These are phyloP conservation scores for Ramphastos sulfuratus DNA, from an alignment of 2,113 vertebrate genomes.

Conservation along the genomic window DNA sequence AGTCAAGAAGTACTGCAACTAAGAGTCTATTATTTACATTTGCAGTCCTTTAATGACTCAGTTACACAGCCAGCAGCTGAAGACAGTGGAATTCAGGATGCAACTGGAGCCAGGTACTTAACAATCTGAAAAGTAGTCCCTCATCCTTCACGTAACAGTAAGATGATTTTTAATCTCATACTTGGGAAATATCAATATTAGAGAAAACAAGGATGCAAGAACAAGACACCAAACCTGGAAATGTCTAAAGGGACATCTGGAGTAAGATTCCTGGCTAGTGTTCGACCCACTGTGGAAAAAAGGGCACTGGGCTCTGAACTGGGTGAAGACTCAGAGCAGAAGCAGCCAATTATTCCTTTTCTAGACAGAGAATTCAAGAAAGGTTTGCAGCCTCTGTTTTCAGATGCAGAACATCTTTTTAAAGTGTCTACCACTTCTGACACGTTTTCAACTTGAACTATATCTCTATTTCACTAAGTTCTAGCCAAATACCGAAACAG, in stretches of 20 bases:
- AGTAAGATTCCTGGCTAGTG: background rate
- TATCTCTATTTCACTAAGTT: background rate
- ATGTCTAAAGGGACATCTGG: background rate
- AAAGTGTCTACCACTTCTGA: background rate
- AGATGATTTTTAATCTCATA: background rate
- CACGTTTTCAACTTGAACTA: background rate
- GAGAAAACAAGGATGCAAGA: background rate
- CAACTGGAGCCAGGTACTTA: background rate
- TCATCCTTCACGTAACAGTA: background rate
- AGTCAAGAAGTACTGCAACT: background rate
- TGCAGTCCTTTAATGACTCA: background rate
- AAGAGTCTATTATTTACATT: background rate
- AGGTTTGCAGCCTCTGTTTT: background rate
- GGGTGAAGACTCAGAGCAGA: background rate
- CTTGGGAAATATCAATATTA: background rate
- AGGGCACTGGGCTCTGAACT: background rate
- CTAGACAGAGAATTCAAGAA: background rate
- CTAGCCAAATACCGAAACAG: background rate
- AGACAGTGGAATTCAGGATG: background rate
- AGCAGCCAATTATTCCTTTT: background rate
- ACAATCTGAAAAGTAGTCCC: background rate
- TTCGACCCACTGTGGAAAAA: background rate
- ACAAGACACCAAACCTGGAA: background rate
- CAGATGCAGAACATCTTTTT: background rate
- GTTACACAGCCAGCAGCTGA: background rate